Percentiles rank a stretch among this genome's conserved stretches.
Conservation (phyloP, 1,140 invertebrate genomes). For the Andricus grossulariae region DNA sequence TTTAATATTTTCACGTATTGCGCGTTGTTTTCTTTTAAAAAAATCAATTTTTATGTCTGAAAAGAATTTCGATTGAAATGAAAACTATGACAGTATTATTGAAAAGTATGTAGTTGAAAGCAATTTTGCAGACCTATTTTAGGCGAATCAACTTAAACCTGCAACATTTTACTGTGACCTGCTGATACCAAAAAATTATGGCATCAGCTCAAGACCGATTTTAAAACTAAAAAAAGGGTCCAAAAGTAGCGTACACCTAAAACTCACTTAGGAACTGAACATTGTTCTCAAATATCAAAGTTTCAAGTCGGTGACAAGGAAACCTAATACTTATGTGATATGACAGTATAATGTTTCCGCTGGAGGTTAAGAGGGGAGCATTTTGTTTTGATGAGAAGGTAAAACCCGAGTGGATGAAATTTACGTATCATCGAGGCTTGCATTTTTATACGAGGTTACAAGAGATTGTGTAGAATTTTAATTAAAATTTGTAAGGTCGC, state of each 20-base stretch:
- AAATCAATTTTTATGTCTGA: too few relatives aligned
- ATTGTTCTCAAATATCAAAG: constrained; percentile 8
- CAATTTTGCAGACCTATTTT: too few relatives aligned
- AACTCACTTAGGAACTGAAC: constrained; percentile 18
- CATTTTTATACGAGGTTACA: constrained; percentile 2
- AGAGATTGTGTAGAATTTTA: constrained; percentile 25
- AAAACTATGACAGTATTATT: too few relatives aligned
- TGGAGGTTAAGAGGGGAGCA: neutral
- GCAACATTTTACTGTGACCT: too few relatives aligned
- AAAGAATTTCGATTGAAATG: too few relatives aligned
- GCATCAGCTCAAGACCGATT: too few relatives aligned
- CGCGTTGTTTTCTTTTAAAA: too few relatives aligned
- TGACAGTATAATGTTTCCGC: constrained; percentile 4
- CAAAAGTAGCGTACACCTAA: neutral
- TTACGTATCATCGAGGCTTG: constrained; percentile 11
- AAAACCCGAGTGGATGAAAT: neutral
- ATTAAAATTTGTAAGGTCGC: constrained; percentile 28
- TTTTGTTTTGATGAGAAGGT: neutral
- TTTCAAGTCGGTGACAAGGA: constrained; percentile 14
- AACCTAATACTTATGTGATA: constrained; percentile 1
- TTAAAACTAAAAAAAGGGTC: neutral
- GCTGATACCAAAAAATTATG: too few relatives aligned
- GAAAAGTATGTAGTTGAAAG: too few relatives aligned
- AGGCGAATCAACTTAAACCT: too few relatives aligned
- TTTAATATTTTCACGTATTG: too few relatives aligned